Conservation (phyloP, 2,888 invertebrate genomes). For the Belgica antarctica region DNA sequence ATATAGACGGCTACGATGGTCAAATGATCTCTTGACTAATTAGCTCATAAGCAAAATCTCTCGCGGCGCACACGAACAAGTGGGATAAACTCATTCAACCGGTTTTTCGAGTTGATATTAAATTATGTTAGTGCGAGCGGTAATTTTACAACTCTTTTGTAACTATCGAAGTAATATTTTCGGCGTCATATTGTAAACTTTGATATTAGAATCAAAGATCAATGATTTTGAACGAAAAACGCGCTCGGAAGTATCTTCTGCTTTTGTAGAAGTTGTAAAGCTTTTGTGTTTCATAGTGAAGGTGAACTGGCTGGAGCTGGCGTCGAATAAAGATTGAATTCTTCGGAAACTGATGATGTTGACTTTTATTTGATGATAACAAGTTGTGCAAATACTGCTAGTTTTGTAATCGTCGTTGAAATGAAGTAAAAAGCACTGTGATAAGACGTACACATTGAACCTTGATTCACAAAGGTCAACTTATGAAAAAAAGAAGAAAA, state of each 20-base stretch:
- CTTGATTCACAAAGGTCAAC: constrained; percentile 16
- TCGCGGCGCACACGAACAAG: not conserved
- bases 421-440: not conserved
- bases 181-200: constrained; percentile 8
- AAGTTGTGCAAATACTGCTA: constrained; percentile 9
- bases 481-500: not conserved
- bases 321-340: constrained; percentile 8
- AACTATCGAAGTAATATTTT: not conserved
- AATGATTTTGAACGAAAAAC: no score
- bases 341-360: not conserved
- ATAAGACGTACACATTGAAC: constrained; percentile 23
- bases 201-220: constrained; percentile 16
- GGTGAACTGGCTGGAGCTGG: not conserved
- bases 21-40: no score
- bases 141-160: not conserved
- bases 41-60: no score
- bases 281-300: not conserved
- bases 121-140: constrained; percentile 4
- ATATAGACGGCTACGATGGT: no score
- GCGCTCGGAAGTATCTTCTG: no score
- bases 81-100: constrained; percentile 30
- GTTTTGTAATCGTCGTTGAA: not conserved
- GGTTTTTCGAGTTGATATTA: constrained; percentile 24
- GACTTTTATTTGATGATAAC: not conserved
- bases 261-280: not conserved